Conservation (phyloP, 2,113 vertebrate genomes). For the Gymnorhina tibicen region DNA sequence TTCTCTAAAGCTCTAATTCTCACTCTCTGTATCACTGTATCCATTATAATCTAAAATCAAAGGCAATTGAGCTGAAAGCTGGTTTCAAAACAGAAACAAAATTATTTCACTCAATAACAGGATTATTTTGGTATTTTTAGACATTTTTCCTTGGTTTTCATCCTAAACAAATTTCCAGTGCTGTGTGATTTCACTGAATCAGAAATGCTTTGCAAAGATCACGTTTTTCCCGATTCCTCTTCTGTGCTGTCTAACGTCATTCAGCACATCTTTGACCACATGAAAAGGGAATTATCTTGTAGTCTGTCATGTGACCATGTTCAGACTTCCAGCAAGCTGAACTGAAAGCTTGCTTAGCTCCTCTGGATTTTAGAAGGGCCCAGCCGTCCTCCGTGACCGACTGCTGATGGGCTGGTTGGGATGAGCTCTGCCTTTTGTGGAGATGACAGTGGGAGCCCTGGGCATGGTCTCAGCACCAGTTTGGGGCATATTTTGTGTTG, state of each 20-base stretch:
- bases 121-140: not conserved
- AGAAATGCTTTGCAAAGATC: not conserved
- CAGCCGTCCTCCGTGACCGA: rapidly evolving
- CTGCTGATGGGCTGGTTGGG: not conserved
- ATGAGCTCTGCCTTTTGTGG: not conserved
- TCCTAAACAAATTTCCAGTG: not conserved
- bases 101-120: not conserved
- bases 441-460: not conserved
- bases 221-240: not conserved
- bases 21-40: not conserved
- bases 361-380: not conserved
- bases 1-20: not conserved
- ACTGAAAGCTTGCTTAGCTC: not conserved
- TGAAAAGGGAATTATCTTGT: not conserved
- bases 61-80: not conserved
- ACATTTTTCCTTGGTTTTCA: not conserved
- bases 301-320: not conserved
- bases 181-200: not conserved
- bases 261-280: not conserved
- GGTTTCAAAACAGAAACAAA: not conserved
- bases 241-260: not conserved
- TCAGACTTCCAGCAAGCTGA: not conserved
- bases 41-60: not conserved
- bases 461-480: not conserved
- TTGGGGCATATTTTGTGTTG: not conserved